These are phyloP conservation scores for Candidula unifasciata DNA, from an alignment of 2,888 invertebrate genomes.

Conservation along the genomic window DNA sequence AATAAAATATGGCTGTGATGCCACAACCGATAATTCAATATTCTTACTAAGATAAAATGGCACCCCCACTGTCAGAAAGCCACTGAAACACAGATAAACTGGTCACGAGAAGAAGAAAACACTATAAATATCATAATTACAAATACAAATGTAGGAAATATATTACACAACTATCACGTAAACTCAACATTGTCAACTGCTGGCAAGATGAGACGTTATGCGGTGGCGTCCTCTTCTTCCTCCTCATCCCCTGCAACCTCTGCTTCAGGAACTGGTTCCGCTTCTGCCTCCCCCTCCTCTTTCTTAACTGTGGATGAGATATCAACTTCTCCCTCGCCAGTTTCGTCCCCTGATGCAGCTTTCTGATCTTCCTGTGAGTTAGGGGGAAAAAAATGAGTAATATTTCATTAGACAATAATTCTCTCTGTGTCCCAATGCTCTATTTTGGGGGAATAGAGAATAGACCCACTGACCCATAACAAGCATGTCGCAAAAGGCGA, in stretches of 20 bases:
- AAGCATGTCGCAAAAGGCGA: no score
- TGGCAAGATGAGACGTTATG: not conserved
- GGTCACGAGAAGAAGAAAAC: no score
- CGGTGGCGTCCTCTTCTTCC: constrained; percentile 36
- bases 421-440: no score
- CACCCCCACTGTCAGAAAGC: no score
- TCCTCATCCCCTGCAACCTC: constrained; percentile 29
- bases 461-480: no score
- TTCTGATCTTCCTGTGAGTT: not conserved
- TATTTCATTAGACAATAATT: no score
- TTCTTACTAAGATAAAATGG: no score
- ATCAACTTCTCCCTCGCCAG: not conserved
- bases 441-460: no score
- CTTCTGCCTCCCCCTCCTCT: constrained; percentile 22
- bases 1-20: no score
- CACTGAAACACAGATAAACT: constrained; percentile 19
- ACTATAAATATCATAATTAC: not conserved
- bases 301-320: constrained; percentile 9
- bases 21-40: no score
- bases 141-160: not conserved
- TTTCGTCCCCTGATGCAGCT: not conserved
- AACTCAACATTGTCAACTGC: no score
- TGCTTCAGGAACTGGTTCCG: constrained; percentile 24
- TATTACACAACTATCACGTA: not conserved
- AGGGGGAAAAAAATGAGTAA: no score